Base-by-base conservation (phyloP, 2,888 invertebrate species). In the Polydrusus tereticollis region DNA sequence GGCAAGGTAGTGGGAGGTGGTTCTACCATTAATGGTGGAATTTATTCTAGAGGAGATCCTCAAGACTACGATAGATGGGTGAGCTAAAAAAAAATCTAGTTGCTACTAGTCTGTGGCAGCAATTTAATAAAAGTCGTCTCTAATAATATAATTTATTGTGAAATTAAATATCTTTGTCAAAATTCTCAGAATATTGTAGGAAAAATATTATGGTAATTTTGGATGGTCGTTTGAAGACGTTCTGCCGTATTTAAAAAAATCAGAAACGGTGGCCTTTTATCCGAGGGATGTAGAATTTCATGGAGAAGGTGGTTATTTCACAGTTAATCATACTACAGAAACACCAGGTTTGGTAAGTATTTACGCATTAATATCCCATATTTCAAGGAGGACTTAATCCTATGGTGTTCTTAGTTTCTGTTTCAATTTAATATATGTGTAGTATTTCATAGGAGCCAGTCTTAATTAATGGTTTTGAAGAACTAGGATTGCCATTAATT, bases 401-500 rank as follows among this genome's bases (percentile, higher is more conserved):
- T n/a, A n/a, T n/a, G n/a, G n/a, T n/a, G n/a, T n/a, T n/a, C n/a
- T n/a, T n/a, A 33, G 29, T 36, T 36, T 10, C 12, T 12, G 29
- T n/a, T n/a, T n/a, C n/a, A n/a, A n/a, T n/a, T n/a, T n/a, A n/a
- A n/a, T n/a, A n/a, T 36, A 7, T 36, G 2, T 36, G 12, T 36
- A 36, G n/a, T 36, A 10, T 10, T 36, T 36, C 12, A 36, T n/a
- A 50, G 47, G 23, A 63, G 14, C n/a, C 29, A 26, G 16, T 12
- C 5, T 2, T 65, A 16, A 23, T 57, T 2, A 41, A 88, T 71
- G 90, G 90, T 0, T 90, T 89, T 4, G 81, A 86, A 73, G 88
- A 90, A 79, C 80, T 90, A 52, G 92, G 91, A 14, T 55, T 60
- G 21, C 38, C 21, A 18, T 8, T n/a, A 0, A n/a, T 62, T 23